Base-by-base conservation (phyloP, 1,140 invertebrate species). In the Melitaea cinxia region DNA sequence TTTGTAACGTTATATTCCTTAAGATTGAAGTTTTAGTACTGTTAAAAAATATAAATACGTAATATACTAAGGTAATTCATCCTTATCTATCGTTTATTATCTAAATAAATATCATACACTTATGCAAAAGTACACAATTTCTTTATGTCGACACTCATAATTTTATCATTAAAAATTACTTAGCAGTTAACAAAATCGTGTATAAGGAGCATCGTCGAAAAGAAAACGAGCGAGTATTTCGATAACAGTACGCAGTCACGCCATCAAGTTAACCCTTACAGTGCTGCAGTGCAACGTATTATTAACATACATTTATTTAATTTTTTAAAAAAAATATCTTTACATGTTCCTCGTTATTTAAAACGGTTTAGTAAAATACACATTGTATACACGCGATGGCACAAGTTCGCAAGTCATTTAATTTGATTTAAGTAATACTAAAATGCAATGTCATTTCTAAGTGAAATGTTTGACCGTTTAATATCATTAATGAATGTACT, bases 291-390 rank as follows among this genome's bases (percentile, higher is more conserved):
- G 69, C 70, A 83, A 73, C 74, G 64, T 85, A 70, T 85, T 75
- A 85, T 85, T 85, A 85, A 72, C 55, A 69, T 53, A 66, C 77
- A 79, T 85, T 83, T 83, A 86, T 86, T 86, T 86, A 86, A 86
- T 83, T 85, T 83, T 84, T 78, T 49, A 63, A 74, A 73, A n/a
- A 64, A 68, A 77, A 78, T 75, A 69, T 75, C 70, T 70, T 72
- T 72, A 72, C 78, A 72, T 65, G 78, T 82, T 80, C 71, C 64
- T 59, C 61, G 65, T 72, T 75, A 65, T 68, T 71, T 54, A 70
- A 69, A 72, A 76, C 68, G 62, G 72, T 76, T 75, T 73, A 78
- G 68, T 70, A 78, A 82, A 81, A 76, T 82, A 83, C 78, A 85
- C 78, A 85, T 75, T 70, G 72, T 72, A 33, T 15, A 33, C 82